Evolutionary conservation across 1,140 invertebrate genomes (phyloP), one percentile per base, ranked within the genome.

Genomic region (Mercenaria mercenaria): DNA sequence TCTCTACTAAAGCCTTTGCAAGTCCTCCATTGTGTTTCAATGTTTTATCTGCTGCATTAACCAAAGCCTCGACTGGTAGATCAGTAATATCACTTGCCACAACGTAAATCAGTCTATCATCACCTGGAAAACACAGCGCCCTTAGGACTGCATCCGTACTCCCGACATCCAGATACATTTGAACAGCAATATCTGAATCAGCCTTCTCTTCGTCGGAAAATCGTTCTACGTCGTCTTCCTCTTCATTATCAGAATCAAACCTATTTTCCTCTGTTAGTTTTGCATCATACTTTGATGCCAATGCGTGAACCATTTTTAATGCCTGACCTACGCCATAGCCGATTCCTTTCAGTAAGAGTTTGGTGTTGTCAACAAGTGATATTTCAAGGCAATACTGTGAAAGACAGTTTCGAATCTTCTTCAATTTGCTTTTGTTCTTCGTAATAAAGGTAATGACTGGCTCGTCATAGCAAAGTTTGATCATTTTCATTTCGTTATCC

Each of bases 11-110:
- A 15, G 47, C 47, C 64, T 85, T 85, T 0, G 83, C 34, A 41
- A 85, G 32, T 34, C 83, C 83, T 11, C 83, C 83, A 34, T 47
- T 69, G 47, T 85, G 83, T 37, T 85, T 76, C n/a, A 85, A 23
- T 26, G 32, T 72, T 74, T 47, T 37, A 37, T 85, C 64, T 47
- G 83, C 64, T 32, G 83, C 39, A 52, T 74, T 85, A 0, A 85
- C 67, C 8, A 85, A 41, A n/a, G 50, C 64, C 23, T 74, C 64
- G 23, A 50, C 83, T 2, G 34, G 67, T 56, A 85, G 34, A 1
- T 29, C 39, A 26, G 69, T 85, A 13, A 85, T 85, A 50, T 85
- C 83, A 13, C 83, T 67, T 34, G 23, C 47, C 18, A 76, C 69
- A 37, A 41, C 69, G 32, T 50, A 85, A 32, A 85, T 56, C 43